Evolutionary conservation across 2,797 vertebrate species (phyloP).

Genomic region (Stomatorhinus walkeri): DNA sequence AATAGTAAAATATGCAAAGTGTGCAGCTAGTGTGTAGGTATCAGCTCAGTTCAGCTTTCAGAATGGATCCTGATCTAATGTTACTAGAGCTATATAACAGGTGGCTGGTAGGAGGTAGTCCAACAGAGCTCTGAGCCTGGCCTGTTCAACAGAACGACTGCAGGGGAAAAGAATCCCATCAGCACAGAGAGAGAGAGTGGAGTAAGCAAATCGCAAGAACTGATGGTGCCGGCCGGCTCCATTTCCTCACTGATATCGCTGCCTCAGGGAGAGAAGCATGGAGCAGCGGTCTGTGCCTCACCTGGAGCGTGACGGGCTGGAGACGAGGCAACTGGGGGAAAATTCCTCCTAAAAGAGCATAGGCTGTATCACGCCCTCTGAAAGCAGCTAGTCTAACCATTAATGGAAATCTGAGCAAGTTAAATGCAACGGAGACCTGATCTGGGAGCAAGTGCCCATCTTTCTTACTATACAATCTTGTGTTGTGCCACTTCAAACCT

Average conservation of each 20-base stretch:
- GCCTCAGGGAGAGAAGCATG: background rate
- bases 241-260: background rate
- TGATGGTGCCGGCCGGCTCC: background rate
- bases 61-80: background rate
- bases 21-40: background rate
- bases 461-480: background rate
- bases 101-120: background rate
- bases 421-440: background rate
- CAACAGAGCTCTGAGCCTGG: background rate
- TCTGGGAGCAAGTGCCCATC: background rate
- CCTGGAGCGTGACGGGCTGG: background rate
- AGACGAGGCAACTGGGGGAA: background rate
- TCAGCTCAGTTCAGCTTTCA: background rate
- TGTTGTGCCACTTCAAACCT: background rate
- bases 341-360: background rate
- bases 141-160: background rate
- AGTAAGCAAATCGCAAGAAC: background rate
- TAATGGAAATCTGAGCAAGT: background rate
- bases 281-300: background rate
- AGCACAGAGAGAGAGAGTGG: background rate
- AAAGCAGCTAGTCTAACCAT: background rate
- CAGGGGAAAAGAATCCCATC: background rate
- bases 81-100: background rate
- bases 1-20: background rate
- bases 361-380: background rate